Evolutionary conservation across 2,113 vertebrate genomes (phyloP).

Genomic region (Psilopsiagon aymara): DNA sequence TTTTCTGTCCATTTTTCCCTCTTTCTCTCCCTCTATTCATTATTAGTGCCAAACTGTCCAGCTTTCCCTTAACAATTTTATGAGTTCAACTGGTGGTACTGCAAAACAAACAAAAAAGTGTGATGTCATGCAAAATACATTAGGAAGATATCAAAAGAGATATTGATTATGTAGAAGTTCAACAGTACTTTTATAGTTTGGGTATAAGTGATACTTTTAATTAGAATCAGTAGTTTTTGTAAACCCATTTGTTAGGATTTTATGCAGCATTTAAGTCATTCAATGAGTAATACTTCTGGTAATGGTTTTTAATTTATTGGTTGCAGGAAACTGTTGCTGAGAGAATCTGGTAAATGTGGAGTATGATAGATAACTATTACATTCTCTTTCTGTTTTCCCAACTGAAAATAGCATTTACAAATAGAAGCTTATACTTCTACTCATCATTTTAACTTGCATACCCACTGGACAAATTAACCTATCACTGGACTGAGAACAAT

Average conservation of each 20-base stretch:
- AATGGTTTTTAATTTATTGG: neutral
- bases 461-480: neutral
- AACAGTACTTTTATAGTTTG: neutral
- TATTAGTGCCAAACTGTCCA: neutral
- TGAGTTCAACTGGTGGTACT: neutral
- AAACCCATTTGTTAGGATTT: neutral
- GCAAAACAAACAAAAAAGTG: neutral
- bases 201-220: neutral
- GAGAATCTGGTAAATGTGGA: neutral
- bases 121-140: neutral
- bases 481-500: neutral
- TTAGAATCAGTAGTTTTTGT: neutral
- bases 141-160: neutral
- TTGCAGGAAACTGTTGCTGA: neutral
- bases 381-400: neutral
- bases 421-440: neutral
- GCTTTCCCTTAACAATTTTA: neutral
- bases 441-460: neutral
- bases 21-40: neutral
- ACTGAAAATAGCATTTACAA: neutral
- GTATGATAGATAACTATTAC: neutral
- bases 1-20: neutral
- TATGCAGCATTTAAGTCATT: neutral
- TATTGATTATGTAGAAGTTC: neutral
- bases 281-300: neutral